These are phyloP conservation scores for Oligia strigilis DNA, from an alignment of 2,888 invertebrate genomes.

Conservation along the genomic window DNA sequence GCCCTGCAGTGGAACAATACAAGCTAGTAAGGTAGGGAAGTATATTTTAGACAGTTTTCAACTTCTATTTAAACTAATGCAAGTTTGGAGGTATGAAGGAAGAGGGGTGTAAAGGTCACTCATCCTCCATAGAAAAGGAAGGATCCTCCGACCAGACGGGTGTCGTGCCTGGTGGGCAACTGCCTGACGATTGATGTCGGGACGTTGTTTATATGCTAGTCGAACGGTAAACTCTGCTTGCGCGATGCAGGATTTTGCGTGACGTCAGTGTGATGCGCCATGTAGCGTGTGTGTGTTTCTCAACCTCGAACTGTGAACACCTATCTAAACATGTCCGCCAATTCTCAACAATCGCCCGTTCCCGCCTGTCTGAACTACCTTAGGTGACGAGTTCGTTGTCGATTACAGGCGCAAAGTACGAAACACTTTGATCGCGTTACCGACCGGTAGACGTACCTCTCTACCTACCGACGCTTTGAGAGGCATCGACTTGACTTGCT, in stretches of 20 bases:
- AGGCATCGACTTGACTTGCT: conserved; percentile 76
- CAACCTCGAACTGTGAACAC: conserved; percentile 21
- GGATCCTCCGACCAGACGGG: not conserved
- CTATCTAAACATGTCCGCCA: conserved; percentile 6
- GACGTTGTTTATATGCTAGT: not conserved
- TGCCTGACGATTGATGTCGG: not conserved
- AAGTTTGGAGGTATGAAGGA: not conserved
- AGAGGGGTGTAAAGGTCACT: not conserved
- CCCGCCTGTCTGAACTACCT: conserved; percentile 55
- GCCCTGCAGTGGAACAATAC: not conserved
- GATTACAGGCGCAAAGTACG: conserved; percentile 74
- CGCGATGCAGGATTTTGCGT: not conserved
- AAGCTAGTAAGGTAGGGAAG: not conserved
- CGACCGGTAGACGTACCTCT: conserved; percentile 70
- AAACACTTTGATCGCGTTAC: conserved; percentile 81
- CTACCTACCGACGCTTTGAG: conserved; percentile 62
- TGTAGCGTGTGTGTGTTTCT: not conserved
- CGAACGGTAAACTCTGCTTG: not conserved
- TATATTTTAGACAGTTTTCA: not conserved
- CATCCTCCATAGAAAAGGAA: not conserved
- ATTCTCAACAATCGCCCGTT: conserved; percentile 25
- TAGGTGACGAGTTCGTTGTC: conserved; percentile 69
- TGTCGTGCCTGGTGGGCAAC: not conserved
- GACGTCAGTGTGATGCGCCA: not conserved
- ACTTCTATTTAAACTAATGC: not conserved